These are phyloP conservation scores for Myotis findleyi DNA, from an alignment of 2,797 vertebrate genomes.

Conservation along the genomic window DNA sequence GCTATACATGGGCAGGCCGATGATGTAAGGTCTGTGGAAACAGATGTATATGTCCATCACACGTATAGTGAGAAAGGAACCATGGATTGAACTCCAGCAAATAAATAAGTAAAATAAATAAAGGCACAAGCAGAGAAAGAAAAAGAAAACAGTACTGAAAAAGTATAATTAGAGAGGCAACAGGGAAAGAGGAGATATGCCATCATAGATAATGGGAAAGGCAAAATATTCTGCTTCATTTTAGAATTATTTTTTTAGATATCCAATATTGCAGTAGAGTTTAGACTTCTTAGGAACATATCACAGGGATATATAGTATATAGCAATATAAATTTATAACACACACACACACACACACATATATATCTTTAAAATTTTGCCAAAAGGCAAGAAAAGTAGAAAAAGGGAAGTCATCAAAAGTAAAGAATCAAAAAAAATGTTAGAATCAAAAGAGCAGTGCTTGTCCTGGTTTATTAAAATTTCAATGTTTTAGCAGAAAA, in stretches of 20 bases:
- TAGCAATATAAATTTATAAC: neutral
- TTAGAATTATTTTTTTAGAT: slow-evolving; percentile 39
- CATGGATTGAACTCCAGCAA: neutral
- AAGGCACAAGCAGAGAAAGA: neutral
- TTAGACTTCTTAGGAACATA: slow-evolving; percentile 14
- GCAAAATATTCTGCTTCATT: neutral
- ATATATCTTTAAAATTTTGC: neutral
- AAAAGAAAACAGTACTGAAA: neutral
- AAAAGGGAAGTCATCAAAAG: neutral
- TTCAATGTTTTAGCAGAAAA: neutral
- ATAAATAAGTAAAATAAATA: neutral
- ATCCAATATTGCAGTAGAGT: neutral
- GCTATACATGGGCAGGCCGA: neutral
- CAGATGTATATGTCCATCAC: neutral
- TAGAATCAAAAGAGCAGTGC: neutral
- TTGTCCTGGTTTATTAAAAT: neutral
- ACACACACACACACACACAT: neutral
- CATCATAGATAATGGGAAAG: neutral
- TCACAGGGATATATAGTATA: neutral
- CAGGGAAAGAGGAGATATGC: neutral
- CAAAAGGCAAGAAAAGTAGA: neutral
- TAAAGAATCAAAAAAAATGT: neutral
- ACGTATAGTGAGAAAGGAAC: neutral
- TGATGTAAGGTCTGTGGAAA: neutral
- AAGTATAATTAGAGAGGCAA: neutral